Conservation (phyloP, 2,888 invertebrate species). For the Caenorhabditis plicata region DNA sequence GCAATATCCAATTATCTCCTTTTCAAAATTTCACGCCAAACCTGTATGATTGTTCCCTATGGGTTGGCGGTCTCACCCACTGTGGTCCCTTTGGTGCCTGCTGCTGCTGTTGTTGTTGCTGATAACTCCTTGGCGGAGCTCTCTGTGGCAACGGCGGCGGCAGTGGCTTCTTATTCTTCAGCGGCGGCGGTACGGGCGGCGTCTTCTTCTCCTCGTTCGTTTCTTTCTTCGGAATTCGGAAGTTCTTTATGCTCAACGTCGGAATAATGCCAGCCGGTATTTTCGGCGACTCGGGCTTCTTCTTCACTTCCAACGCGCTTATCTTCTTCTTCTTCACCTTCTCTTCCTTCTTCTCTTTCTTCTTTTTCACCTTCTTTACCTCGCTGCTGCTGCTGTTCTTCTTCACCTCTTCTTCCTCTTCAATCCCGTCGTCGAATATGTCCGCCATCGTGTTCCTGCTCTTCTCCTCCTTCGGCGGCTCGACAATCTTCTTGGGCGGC, state of each 20-base stretch:
- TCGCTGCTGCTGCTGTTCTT: conserved; percentile 9
- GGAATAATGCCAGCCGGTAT: conserved; percentile 17
- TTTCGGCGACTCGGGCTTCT: too few species aligned
- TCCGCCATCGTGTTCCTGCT: conserved; percentile 6
- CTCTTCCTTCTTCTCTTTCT: conserved; percentile 22
- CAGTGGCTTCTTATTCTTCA: conserved; percentile 9
- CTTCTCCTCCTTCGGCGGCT: too few species aligned
- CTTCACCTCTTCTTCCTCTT: conserved; percentile 7
- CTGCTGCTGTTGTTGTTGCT: not conserved
- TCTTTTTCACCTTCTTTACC: conserved; percentile 11
- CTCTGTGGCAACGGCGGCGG: conserved; percentile 6
- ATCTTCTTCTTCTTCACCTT: conserved; percentile 21
- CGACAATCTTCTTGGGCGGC: conserved; percentile 40
- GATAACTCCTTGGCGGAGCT: not conserved
- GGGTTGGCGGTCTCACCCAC: conserved; percentile 29
- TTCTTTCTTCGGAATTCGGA: conserved; percentile 37
- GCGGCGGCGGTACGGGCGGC: too few species aligned
- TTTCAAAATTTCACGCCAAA: not conserved
- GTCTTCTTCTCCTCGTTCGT: conserved; percentile 13
- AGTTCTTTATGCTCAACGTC: conserved; percentile 28
- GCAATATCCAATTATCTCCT: too few species aligned
- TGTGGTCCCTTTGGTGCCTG: not conserved
- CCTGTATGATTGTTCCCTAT: conserved; percentile 26
- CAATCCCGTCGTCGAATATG: conserved; percentile 18
- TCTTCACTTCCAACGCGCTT: conserved; percentile 5